A percentile compares a stretch with the other conserved stretches of the same genome.
These are phyloP conservation scores for Phalanger gymnotis DNA, from an alignment of 2,797 vertebrate genomes.

Conservation along the genomic window DNA sequence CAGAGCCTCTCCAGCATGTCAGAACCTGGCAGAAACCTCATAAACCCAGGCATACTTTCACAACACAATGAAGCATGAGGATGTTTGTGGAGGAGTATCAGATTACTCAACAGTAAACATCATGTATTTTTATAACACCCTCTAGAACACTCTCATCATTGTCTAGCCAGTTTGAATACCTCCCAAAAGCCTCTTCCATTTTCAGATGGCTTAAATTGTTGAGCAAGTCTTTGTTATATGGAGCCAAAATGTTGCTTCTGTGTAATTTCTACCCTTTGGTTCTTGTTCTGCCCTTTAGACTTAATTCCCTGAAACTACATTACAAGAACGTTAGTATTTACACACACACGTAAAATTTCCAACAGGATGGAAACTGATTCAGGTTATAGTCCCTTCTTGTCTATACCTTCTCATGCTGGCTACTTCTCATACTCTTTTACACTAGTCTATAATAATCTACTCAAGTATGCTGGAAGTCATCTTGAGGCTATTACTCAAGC, in stretches of 20 bases:
- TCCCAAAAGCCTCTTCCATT: not conserved
- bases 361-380: not conserved
- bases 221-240: not conserved
- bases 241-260: not conserved
- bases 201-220: not conserved
- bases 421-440: not conserved
- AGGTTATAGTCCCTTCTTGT: not conserved
- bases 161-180: not conserved
- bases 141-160: not conserved
- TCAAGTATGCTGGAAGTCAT: not conserved
- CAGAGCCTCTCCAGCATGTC: not conserved
- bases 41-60: not conserved
- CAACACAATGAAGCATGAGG: not conserved
- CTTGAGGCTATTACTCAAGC: not conserved
- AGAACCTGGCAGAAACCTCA: not conserved
- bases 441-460: not conserved
- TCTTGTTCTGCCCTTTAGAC: not conserved
- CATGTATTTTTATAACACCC: not conserved
- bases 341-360: not conserved
- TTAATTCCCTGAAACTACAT: not conserved
- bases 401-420: not conserved
- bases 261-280: not conserved
- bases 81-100: not conserved
- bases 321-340: not conserved
- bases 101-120: not conserved